These are phyloP conservation scores for Myoxocephalus aenaeus DNA, from an alignment of 2,797 vertebrate species.

Conservation along the genomic window DNA sequence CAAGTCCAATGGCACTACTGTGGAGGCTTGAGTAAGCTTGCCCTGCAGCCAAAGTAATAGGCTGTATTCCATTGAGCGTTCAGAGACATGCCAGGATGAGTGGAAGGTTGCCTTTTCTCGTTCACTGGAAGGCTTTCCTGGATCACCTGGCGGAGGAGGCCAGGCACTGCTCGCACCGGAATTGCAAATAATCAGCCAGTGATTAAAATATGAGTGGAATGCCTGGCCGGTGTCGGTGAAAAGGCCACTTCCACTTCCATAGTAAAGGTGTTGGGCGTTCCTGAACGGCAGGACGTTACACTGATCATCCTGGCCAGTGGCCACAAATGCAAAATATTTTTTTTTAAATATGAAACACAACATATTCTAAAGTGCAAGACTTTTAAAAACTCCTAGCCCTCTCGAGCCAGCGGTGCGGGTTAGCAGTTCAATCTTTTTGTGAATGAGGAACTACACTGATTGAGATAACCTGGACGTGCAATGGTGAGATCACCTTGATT, in stretches of 20 bases:
- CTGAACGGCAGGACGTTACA: not conserved
- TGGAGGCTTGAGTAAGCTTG: constrained; percentile 17
- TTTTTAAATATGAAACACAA: too few species aligned
- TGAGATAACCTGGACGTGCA: not conserved
- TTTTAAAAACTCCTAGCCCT: not conserved
- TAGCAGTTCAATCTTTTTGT: not conserved
- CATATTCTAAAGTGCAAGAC: not conserved
- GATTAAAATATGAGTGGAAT: constrained; percentile 11
- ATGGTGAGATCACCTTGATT: not conserved
- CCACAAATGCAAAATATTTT: not conserved
- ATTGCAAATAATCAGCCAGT: constrained; percentile 18
- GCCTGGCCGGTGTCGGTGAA: not conserved
- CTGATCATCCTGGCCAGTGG: not conserved
- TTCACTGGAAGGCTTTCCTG: not conserved
- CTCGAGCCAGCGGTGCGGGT: not conserved
- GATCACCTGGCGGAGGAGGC: not conserved
- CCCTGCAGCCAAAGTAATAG: constrained; percentile 26
- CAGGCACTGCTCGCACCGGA: not conserved
- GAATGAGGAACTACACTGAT: not conserved
- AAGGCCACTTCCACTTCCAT: not conserved
- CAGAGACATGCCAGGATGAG: not conserved
- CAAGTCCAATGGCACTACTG: constrained; percentile 3
- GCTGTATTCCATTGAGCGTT: constrained; percentile 7
- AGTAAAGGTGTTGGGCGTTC: not conserved
- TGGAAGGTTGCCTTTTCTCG: constrained; percentile 18